phyloP scores from a whole-genome alignment of 2,113 vertebrate genomes.

The Ariopsis seemanni region DNA sequence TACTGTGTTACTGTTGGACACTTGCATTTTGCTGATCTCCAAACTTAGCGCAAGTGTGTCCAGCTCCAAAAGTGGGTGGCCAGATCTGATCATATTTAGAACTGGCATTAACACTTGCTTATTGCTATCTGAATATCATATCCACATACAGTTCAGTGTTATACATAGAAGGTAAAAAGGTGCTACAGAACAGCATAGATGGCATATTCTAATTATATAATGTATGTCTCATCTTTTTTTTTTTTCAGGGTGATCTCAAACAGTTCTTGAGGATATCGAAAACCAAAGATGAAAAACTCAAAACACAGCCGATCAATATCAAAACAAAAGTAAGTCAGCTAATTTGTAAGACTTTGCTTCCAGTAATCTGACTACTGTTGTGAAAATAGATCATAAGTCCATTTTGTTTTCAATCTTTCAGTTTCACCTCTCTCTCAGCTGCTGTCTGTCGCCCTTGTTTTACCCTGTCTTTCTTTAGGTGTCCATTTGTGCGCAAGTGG shows the following conservation, averaged over 20 bases:
- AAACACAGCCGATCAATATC: slow-evolving; percentile 87
- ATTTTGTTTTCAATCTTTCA: not conserved
- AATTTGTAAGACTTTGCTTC: not conserved
- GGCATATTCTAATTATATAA: not conserved
- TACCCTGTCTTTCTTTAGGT: slow-evolving; percentile 70
- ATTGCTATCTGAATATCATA: not conserved
- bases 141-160: not conserved
- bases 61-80: not conserved
- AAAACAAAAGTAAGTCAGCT: slow-evolving; percentile 87
- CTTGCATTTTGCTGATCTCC: not conserved
- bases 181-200: not conserved
- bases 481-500: slow-evolving; percentile 90
- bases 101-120: slow-evolving; percentile 1
- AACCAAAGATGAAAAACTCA: slow-evolving; percentile 91
- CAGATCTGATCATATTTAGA: slow-evolving; percentile 13
- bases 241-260: slow-evolving; percentile 88
- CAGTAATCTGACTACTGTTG: not conserved
- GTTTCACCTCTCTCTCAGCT: not conserved
- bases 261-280: slow-evolving; percentile 95
- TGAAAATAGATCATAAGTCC: not conserved
- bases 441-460: not conserved
- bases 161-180: not conserved
- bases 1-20: slow-evolving; percentile 10
- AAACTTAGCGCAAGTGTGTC: not conserved
- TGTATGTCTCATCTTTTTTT: not conserved